Percentiles rank a stretch among this genome's conserved stretches.
Evolutionary conservation across 1,140 invertebrate species (phyloP).

Genomic region (Sesamia nonagrioides): DNA sequence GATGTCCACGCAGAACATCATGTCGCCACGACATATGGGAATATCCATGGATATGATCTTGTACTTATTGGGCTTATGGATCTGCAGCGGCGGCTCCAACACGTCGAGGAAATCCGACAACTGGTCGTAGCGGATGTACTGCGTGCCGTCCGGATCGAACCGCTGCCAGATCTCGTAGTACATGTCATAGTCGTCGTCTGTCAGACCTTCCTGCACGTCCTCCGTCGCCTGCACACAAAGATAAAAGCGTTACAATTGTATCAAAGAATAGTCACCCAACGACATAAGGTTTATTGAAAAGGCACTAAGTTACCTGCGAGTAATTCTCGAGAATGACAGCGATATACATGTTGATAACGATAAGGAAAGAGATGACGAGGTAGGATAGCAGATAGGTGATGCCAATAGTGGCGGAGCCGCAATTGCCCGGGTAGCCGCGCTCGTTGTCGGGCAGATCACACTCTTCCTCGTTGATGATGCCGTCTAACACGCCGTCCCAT

Average conservation of each 20-base stretch:
- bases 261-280: neutral
- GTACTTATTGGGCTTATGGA: constrained; percentile 99
- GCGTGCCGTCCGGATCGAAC: constrained; percentile 98
- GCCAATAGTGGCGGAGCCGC: constrained; percentile 96
- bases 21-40: constrained; percentile 98
- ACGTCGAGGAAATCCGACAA: constrained; percentile 98
- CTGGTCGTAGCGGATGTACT: constrained; percentile 98
- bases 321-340: constrained; percentile 99
- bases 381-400: constrained; percentile 98
- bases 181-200: constrained; percentile 99
- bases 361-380: constrained; percentile 98
- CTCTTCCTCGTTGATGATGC: constrained; percentile 98
- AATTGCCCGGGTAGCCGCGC: constrained; percentile 95
- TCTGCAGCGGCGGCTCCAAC: constrained; percentile 97
- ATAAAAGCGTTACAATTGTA: neutral
- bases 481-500: constrained; percentile 98
- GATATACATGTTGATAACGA: constrained; percentile 99
- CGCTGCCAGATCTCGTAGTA: constrained; percentile 99
- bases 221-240: constrained; percentile 92
- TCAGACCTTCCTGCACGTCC: constrained; percentile 99
- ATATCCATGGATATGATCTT: constrained; percentile 99
- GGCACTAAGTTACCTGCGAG: constrained; percentile 90
- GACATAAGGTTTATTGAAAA: neutral
- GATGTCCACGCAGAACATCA: constrained; percentile 99
- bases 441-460: constrained; percentile 96